Evolutionary conservation across 2,113 vertebrate species (phyloP), one percentile per base, ranked within the genome.

Genomic region (Calypte anna): DNA sequence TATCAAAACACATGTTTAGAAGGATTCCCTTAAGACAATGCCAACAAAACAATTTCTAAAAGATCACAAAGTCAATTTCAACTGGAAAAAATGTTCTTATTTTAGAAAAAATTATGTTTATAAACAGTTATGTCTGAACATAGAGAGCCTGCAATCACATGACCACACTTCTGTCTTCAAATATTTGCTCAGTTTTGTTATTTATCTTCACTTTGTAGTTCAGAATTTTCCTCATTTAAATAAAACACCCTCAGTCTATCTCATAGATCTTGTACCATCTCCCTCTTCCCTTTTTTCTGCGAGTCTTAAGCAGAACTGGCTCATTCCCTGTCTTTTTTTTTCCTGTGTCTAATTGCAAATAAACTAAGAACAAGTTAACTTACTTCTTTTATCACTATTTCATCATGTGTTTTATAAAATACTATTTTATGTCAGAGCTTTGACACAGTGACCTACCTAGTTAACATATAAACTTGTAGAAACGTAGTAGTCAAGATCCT

Each of bases 1-100:
- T 88, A 90, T 64, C 68, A 93, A 91, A 96, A 90, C 57, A 91
- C 19, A 73, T 59, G 11, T 88, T 88, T 88, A 86, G 76, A 93
- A 64, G 38, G 73, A 83, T 83, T 91, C 30, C 48, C 53, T 83
- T 61, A 61, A 75, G 68, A 44, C 82, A 86, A 74, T 12, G 58
- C 12, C 10, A 86, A 33, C 28, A 88, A 93, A 94, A 90, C 7
- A 25, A 57, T 94, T 93, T 85, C 70, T 90, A 44, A 77, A 82
- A 83, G 53, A 81, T 68, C 7, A 7, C 48, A 5, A 72, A 87
- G 25, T 86, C 57, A 83, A 9, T 75, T 91, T 64, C 33, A 91
- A 28, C 38, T 72, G 24, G 70, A 86, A 90, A 50, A 7, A 36
- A 40, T 63, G 28, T 11, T 83, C 72, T 83, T 77, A 82, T 73